Percentiles rank a stretch among this genome's conserved stretches.
Conservation (phyloP, 2,888 invertebrate species). For the Tortricodes alternella region DNA sequence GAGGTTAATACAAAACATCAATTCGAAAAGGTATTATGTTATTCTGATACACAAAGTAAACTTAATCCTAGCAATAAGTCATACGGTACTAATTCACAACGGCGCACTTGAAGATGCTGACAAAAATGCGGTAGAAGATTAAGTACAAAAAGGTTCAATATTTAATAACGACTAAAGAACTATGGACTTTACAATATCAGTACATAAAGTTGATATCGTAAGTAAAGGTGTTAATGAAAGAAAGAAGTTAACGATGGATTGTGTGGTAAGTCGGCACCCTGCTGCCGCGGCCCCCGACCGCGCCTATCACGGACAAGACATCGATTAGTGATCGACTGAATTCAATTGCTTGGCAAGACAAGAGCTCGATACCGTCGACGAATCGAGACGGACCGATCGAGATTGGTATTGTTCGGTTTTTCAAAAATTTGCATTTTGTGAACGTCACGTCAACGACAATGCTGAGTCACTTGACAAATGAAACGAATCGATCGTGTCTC, state of each 20-base stretch:
- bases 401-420: conserved; percentile 79
- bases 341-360: conserved; percentile 81
- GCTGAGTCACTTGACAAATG: conserved; percentile 82
- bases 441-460: conserved; percentile 78
- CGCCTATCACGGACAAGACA: conserved; percentile 82
- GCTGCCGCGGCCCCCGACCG: conserved; percentile 80
- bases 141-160: conserved; percentile 74
- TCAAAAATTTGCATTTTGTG: conserved; percentile 81
- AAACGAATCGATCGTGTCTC: conserved; percentile 72
- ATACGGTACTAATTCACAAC: conserved; percentile 59
- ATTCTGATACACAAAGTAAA: conserved; percentile 48
- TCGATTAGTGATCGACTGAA: conserved; percentile 83
- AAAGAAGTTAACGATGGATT: conserved; percentile 83
- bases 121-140: conserved; percentile 79
- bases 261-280: conserved; percentile 83
- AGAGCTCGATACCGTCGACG: conserved; percentile 73
- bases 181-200: conserved; percentile 60
- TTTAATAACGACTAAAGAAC: conserved; percentile 62
- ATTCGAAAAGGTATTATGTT: conserved; percentile 55
- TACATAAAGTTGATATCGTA: conserved; percentile 72
- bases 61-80: conserved; percentile 57
- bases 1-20: conserved; percentile 73
- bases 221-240: conserved; percentile 73
- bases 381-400: conserved; percentile 74
- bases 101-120: conserved; percentile 61